Evolutionary conservation across 2,888 invertebrate genomes (phyloP).

Genomic region (Dyspetes luteomarginatus): DNA sequence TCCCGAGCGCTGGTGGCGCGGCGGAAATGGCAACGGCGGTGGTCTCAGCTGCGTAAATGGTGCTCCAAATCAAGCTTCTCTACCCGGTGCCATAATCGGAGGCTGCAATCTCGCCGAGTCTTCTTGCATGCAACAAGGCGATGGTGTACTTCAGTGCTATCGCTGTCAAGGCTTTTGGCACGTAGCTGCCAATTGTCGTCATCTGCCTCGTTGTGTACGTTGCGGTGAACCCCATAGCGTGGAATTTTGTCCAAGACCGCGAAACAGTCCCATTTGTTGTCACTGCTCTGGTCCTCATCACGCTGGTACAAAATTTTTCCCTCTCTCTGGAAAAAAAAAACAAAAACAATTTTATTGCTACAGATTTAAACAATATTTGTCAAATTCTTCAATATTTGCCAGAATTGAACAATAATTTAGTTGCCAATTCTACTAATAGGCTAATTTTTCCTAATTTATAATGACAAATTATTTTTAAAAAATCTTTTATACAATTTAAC

Average conservation of each 20-base stretch:
- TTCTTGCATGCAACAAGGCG: constrained; percentile 76
- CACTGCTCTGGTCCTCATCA: constrained; percentile 85
- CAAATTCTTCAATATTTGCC: no score
- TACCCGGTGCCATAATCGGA: constrained; percentile 42
- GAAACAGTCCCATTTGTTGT: constrained; percentile 84
- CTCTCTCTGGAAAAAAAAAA: no score
- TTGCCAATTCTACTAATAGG: no score
- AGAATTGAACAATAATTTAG: no score
- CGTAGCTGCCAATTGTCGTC: constrained; percentile 84
- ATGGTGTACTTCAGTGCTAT: constrained; percentile 84
- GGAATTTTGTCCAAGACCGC: constrained; percentile 83
- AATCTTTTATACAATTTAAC: no score
- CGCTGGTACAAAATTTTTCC: constrained; percentile 80
- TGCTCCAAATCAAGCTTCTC: constrained; percentile 54
- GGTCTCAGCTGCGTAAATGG: constrained; percentile 61
- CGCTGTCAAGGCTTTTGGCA: constrained; percentile 86
- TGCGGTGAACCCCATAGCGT: constrained; percentile 85
- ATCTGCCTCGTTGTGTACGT: constrained; percentile 84
- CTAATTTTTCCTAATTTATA: no score
- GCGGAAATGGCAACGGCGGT: constrained; percentile 50
- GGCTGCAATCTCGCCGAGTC: constrained; percentile 50
- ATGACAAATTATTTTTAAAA: no score
- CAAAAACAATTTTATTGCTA: no score
- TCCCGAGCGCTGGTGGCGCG: constrained; percentile 81
- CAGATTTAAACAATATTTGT: no score